Conservation (phyloP, 2,797 vertebrate genomes). For the Sparidentex hasta region DNA sequence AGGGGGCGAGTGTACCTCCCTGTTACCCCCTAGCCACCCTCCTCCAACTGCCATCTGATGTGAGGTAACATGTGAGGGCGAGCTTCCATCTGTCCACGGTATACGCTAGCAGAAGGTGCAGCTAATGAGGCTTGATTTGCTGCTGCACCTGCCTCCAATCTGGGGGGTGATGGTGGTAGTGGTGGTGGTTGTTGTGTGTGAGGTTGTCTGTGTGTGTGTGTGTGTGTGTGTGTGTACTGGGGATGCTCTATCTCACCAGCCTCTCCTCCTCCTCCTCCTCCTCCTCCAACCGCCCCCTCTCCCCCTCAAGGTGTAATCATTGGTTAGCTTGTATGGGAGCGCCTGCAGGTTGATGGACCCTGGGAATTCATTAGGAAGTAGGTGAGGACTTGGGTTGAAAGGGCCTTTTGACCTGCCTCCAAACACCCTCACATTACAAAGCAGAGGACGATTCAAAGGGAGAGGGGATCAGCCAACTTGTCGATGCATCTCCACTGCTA, state of each 20-base stretch:
- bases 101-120: slow-evolving; percentile 96
- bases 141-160: slow-evolving; percentile 96
- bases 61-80: slow-evolving; percentile 94
- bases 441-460: slow-evolving; percentile 75
- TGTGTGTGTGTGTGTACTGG: slow-evolving; percentile 52
- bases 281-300: slow-evolving; percentile 57
- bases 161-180: slow-evolving; percentile 76
- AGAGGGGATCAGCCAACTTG: slow-evolving; percentile 59
- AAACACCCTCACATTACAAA: slow-evolving; percentile 74
- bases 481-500: slow-evolving; percentile 48
- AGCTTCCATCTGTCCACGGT: slow-evolving; percentile 95
- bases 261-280: slow-evolving; percentile 37
- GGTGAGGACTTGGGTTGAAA: slow-evolving; percentile 81
- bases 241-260: slow-evolving; percentile 70
- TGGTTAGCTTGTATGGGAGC: slow-evolving; percentile 85
- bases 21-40: slow-evolving; percentile 79
- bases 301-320: slow-evolving; percentile 90
- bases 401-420: slow-evolving; percentile 80
- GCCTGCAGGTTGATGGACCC: slow-evolving; percentile 84
- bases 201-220: slow-evolving; percentile 49
- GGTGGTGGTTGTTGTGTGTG: slow-evolving; percentile 37
- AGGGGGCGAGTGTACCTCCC: slow-evolving; percentile 76
- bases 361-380: slow-evolving; percentile 87
- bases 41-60: slow-evolving; percentile 89
- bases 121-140: slow-evolving; percentile 98